phyloP scores from a whole-genome alignment of 2,113 vertebrate genomes.

The Morone saxatilis region DNA sequence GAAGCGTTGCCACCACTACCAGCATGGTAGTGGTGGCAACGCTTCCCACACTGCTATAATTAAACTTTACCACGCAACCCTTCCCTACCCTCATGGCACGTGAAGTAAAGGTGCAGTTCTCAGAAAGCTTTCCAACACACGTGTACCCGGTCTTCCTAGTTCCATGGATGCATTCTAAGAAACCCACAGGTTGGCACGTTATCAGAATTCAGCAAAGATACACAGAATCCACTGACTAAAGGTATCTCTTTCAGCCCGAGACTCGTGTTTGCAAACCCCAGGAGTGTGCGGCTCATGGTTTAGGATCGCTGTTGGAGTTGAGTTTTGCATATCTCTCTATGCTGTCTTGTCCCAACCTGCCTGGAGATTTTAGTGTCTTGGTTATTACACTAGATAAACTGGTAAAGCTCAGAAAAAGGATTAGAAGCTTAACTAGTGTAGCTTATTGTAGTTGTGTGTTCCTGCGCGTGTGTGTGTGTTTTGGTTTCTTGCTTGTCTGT shows the following conservation, averaged over 20 bases:
- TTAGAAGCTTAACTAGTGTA: conserved; percentile 21
- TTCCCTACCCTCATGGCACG: not conserved
- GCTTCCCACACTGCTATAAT: not conserved
- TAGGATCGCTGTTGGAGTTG: conserved; percentile 24
- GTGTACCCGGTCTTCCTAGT: not conserved
- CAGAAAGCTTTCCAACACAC: conserved; percentile 28
- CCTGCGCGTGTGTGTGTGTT: not conserved
- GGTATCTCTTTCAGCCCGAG: conserved; percentile 39
- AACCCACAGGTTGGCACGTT: conserved; percentile 22
- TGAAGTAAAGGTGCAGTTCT: conserved; percentile 35
- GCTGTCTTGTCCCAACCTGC: conserved; percentile 55
- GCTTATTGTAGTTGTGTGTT: conserved; percentile 21
- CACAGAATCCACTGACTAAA: conserved; percentile 19
- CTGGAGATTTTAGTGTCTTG: conserved; percentile 36
- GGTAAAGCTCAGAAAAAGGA: conserved; percentile 23
- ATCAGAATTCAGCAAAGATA: conserved; percentile 53
- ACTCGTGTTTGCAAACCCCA: conserved; percentile 45
- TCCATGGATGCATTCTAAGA: conserved; percentile 44
- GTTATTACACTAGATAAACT: conserved; percentile 41
- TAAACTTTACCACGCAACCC: not conserved
- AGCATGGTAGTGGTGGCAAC: not conserved
- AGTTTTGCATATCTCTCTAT: conserved; percentile 41
- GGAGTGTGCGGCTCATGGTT: conserved; percentile 18
- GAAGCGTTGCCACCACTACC: too few species aligned
- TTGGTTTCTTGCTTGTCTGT: conserved; percentile 27